These are phyloP conservation scores for Nycticryphes semicollaris DNA, from an alignment of 2,113 vertebrate species.

Conservation along the genomic window DNA sequence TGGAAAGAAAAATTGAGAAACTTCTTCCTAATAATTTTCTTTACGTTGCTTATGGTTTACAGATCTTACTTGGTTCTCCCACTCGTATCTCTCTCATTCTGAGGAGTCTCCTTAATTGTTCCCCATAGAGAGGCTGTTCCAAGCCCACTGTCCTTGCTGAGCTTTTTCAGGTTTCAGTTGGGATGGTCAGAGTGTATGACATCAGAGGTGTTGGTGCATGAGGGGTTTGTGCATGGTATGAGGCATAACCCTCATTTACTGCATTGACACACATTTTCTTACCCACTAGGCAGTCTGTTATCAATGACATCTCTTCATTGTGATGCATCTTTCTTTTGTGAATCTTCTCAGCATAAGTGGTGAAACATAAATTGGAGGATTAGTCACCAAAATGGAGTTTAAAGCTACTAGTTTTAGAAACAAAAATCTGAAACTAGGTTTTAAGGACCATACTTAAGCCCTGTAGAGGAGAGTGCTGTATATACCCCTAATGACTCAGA, in stretches of 20 bases:
- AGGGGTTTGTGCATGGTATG: background rate
- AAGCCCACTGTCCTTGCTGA: background rate
- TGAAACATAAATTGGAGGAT: background rate
- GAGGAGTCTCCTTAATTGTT: background rate
- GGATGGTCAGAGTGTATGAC: background rate
- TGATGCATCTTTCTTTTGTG: background rate
- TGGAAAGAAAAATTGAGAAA: background rate
- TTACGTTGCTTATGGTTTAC: background rate
- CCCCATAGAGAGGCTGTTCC: background rate
- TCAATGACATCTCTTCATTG: background rate
- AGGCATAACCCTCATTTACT: background rate
- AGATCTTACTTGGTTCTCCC: background rate
- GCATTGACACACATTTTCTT: background rate
- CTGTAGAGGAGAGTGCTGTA: background rate
- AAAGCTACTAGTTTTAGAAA: background rate
- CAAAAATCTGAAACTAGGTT: background rate
- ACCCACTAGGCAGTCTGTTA: background rate
- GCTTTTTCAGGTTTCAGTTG: background rate
- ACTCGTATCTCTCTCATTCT: background rate
- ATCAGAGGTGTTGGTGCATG: background rate
- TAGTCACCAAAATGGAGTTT: background rate
- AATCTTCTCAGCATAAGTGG: background rate
- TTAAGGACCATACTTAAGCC: background rate
- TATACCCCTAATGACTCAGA: background rate
- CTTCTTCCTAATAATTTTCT: background rate